Conservation (phyloP, 1,140 invertebrate genomes). For the Drosophila ambigua region DNA sequence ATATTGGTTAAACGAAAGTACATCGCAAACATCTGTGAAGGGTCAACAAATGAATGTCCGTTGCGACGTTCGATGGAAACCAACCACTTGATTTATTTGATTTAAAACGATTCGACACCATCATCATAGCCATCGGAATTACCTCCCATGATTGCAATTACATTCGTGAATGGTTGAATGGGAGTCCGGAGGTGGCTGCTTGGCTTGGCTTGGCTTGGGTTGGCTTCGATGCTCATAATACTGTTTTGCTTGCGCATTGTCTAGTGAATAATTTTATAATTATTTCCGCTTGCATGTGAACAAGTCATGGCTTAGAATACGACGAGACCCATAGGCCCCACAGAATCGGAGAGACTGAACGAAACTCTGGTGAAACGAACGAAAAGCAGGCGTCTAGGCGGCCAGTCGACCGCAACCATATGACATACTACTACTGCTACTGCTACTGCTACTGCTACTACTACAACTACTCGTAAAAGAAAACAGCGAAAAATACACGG, state of each 20-base stretch:
- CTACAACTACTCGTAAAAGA: neutral
- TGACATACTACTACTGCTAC: constrained; percentile 25
- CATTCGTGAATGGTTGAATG: constrained; percentile 15
- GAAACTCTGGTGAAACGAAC: constrained; percentile 1
- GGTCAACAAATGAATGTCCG: no score
- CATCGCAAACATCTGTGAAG: no score
- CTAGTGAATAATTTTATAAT: constrained; percentile 61
- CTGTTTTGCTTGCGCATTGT: constrained; percentile 22
- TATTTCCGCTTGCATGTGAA: constrained; percentile 72
- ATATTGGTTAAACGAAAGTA: no score
- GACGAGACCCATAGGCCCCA: neutral
- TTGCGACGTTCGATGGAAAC: no score
- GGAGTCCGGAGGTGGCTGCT: constrained; percentile 1
- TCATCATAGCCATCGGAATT: no score
- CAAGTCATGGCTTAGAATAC: constrained; percentile 37
- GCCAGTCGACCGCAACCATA: constrained; percentile 36
- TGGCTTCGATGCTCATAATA: neutral
- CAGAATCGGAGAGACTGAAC: neutral
- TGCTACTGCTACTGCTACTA: no score
- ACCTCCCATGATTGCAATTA: neutral
- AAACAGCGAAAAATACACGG: constrained; percentile 3
- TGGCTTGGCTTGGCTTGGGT: constrained; percentile 8
- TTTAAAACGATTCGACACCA: no score
- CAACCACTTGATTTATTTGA: no score
- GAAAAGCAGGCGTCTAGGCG: constrained; percentile 1